Evolutionary conservation across 2,888 invertebrate genomes (phyloP).

Genomic region (Drosophila diplacantha): DNA sequence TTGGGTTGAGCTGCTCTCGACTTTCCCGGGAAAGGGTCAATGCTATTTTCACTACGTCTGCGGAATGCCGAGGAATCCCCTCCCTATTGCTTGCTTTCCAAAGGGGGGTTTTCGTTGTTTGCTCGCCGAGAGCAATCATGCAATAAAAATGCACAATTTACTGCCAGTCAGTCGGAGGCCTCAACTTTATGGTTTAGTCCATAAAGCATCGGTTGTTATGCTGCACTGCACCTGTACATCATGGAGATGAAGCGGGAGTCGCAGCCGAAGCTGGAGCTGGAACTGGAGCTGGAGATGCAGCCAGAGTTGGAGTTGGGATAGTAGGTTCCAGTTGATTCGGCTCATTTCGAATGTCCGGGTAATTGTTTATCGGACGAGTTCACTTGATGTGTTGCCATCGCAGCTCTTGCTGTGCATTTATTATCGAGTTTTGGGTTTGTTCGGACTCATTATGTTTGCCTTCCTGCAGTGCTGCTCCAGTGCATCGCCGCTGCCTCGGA

Average conservation of each 20-base stretch:
- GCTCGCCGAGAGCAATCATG: slow-evolving; percentile 36
- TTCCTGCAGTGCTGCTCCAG: slow-evolving; percentile 46
- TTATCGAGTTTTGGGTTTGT: slow-evolving; percentile 50
- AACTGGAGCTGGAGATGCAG: background rate
- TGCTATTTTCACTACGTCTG: slow-evolving; percentile 25
- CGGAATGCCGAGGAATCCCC: slow-evolving; percentile 22
- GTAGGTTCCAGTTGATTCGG: slow-evolving; percentile 49
- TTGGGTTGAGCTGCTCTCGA: slow-evolving; percentile 2
- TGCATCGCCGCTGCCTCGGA: slow-evolving; percentile 46
- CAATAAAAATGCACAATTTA: slow-evolving; percentile 44
- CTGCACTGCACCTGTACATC: slow-evolving; percentile 41
- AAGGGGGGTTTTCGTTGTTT: slow-evolving; percentile 7
- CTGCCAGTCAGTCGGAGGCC: slow-evolving; percentile 31
- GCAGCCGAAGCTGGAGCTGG: background rate
- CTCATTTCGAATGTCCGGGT: slow-evolving; percentile 50
- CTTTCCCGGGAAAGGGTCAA: slow-evolving; percentile 36
- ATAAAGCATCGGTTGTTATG: slow-evolving; percentile 37
- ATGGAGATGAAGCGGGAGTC: slow-evolving; percentile 4
- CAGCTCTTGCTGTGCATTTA: slow-evolving; percentile 27
- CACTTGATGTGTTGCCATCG: slow-evolving; percentile 36
- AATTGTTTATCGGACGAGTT: slow-evolving; percentile 57
- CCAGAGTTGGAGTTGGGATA: slow-evolving; percentile 1
- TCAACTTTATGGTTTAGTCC: slow-evolving; percentile 41
- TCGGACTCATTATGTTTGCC: slow-evolving; percentile 45
- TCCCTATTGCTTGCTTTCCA: background rate